Percentiles rank a stretch among this genome's conserved stretches.
Evolutionary conservation across 2,888 invertebrate genomes (phyloP).

Genomic region (Agriopis aurantiaria): DNA sequence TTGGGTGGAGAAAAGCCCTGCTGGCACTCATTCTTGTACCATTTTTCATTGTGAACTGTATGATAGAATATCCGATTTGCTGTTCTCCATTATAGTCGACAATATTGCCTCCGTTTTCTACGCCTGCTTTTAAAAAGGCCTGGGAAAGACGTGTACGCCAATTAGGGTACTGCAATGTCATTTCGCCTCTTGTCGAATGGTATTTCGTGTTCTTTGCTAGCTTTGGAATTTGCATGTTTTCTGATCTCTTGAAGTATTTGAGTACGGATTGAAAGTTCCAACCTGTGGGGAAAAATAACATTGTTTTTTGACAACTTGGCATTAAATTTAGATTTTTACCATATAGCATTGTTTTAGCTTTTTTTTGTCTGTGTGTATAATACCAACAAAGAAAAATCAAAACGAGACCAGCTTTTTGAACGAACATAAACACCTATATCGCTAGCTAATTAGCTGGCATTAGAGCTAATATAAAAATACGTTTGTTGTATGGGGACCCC

Average conservation of each 20-base stretch:
- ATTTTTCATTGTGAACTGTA: constrained; percentile 89
- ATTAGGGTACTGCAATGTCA: constrained; percentile 87
- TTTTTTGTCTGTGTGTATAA: too few relatives aligned
- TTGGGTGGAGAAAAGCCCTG: constrained; percentile 89
- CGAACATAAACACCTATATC: too few relatives aligned
- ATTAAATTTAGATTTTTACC: not conserved
- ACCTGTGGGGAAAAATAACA: constrained; percentile 65
- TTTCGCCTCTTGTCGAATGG: constrained; percentile 87
- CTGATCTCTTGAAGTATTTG: constrained; percentile 90
- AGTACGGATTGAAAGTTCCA: constrained; percentile 90
- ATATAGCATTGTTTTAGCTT: too few relatives aligned
- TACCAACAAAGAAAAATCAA: too few relatives aligned
- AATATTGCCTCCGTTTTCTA: constrained; percentile 88
- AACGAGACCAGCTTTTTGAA: too few relatives aligned
- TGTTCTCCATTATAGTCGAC: constrained; percentile 88
- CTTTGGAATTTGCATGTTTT: constrained; percentile 85
- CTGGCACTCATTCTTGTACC: constrained; percentile 91
- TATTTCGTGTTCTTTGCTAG: constrained; percentile 78
- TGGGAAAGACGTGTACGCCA: constrained; percentile 86
- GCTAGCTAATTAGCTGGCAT: too few relatives aligned
- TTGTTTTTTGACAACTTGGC: not conserved
- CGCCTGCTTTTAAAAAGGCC: constrained; percentile 87
- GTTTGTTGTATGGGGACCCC: too few relatives aligned
- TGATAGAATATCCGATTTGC: constrained; percentile 89
- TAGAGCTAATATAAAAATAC: too few relatives aligned